phyloP scores from a whole-genome alignment of 2,113 vertebrate species.

The Peromyscus leucopus region DNA sequence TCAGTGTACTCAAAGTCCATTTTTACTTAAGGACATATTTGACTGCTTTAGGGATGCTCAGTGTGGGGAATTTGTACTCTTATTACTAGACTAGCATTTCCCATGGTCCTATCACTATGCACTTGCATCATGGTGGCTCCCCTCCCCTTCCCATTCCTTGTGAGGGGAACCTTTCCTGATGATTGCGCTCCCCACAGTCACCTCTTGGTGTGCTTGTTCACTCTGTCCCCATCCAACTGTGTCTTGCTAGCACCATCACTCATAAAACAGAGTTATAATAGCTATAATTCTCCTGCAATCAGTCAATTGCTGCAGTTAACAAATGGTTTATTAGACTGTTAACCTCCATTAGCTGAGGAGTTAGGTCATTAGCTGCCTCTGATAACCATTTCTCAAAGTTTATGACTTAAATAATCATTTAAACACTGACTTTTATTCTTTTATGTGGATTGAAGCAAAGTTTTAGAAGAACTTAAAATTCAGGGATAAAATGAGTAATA shows the following conservation, averaged over 20 bases:
- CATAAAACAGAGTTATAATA: constrained; percentile 79
- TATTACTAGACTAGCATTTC: constrained; percentile 7
- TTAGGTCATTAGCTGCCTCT: constrained; percentile 78
- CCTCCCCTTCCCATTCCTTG: not conserved
- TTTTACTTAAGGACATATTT: constrained; percentile 9
- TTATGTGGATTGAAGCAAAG: constrained; percentile 73
- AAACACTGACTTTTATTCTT: constrained; percentile 69
- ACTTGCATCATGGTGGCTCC: not conserved
- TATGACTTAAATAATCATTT: constrained; percentile 80
- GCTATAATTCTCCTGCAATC: constrained; percentile 79
- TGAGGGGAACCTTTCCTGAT: not conserved
- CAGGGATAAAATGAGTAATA: constrained; percentile 48
- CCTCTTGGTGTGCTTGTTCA: constrained; percentile 46
- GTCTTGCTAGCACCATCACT: constrained; percentile 67
- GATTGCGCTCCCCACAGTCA: constrained; percentile 6
- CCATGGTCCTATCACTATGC: not conserved
- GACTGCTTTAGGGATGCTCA: not conserved
- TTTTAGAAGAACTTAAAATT: constrained; percentile 68
- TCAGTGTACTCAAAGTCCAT: not conserved
- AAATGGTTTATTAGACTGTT: constrained; percentile 85
- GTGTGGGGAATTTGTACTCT: not conserved
- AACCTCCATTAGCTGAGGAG: constrained; percentile 81
- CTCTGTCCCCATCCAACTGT: constrained; percentile 59
- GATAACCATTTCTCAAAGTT: constrained; percentile 82
- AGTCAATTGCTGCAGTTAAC: constrained; percentile 81